phyloP scores from a whole-genome alignment of 2,113 vertebrate genomes.

The Apodemus speciosus region DNA sequence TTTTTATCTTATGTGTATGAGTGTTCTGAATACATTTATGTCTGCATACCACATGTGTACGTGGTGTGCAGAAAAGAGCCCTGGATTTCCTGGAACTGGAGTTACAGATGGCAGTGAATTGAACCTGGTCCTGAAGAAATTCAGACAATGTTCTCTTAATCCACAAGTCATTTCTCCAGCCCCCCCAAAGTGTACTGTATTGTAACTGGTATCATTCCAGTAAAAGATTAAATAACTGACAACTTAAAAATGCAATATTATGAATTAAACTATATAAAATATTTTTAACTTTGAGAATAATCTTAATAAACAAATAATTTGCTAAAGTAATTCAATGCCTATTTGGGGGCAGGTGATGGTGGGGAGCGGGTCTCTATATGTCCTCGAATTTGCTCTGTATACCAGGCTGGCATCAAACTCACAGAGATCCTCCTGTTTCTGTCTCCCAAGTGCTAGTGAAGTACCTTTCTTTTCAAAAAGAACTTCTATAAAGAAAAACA shows the following conservation, averaged over 20 bases:
- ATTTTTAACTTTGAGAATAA: constrained; percentile 38
- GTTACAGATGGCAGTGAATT: not conserved
- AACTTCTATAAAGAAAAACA: not conserved
- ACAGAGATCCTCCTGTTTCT: not conserved
- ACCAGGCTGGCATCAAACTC: not conserved
- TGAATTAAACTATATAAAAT: not conserved
- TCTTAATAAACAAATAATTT: constrained; percentile 29
- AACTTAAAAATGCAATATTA: constrained; percentile 18
- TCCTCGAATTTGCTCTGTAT: not conserved
- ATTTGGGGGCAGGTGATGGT: not conserved
- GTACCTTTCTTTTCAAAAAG: not conserved
- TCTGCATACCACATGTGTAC: not conserved
- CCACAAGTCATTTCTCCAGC: no score
- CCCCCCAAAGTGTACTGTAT: not conserved
- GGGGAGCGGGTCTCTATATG: not conserved
- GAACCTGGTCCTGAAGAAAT: not conserved
- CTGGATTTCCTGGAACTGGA: not conserved
- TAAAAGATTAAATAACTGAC: constrained; percentile 21
- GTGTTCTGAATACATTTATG: not conserved
- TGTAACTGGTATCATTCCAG: not conserved
- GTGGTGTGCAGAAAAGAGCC: not conserved
- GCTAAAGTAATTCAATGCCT: not conserved
- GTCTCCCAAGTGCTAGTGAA: not conserved
- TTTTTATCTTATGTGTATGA: not conserved
- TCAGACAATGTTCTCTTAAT: not conserved